Percentiles rank a stretch among this genome's conserved stretches.
These are phyloP conservation scores for Sylvilagus floridanus DNA, from an alignment of 2,797 vertebrate species.

Conservation along the genomic window DNA sequence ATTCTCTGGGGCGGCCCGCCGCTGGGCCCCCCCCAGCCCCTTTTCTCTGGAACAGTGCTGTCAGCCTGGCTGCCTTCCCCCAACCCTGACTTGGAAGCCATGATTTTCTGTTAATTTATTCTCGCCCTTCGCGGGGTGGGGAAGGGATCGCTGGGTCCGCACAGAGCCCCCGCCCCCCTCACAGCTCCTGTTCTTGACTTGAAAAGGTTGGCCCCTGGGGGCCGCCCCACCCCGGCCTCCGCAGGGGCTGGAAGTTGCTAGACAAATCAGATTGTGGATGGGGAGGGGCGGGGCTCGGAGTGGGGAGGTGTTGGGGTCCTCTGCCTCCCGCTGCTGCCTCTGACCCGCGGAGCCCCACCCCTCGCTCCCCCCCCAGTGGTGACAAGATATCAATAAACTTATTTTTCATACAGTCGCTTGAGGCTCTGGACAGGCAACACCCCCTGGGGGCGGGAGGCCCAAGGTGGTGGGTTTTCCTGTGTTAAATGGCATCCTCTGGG, in stretches of 20 bases:
- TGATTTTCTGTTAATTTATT: conserved; percentile 74
- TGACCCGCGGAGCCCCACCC: conserved; percentile 52
- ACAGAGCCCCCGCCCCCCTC: conserved; percentile 1
- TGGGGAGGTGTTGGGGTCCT: conserved; percentile 25
- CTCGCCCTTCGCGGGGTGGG: conserved; percentile 48
- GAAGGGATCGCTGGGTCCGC: conserved; percentile 54
- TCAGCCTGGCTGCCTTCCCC: conserved; percentile 80
- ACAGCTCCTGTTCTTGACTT: conserved; percentile 77
- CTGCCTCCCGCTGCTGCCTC: conserved; percentile 18
- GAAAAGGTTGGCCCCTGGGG: conserved; percentile 54
- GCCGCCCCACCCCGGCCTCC: not conserved
- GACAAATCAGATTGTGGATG: conserved; percentile 66
- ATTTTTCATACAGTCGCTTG: conserved; percentile 80
- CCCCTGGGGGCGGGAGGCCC: not conserved
- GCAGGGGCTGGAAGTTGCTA: conserved; percentile 22
- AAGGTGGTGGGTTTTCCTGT: not conserved
- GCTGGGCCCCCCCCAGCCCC: conserved; percentile 24
- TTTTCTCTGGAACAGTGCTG: conserved; percentile 76
- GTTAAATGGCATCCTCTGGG: not conserved
- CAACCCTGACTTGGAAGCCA: conserved; percentile 78
- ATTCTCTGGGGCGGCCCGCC: conserved; percentile 38
- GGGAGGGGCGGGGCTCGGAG: not conserved
- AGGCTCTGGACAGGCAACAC: not conserved
- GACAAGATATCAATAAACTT: conserved; percentile 82
- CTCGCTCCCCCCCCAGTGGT: conserved; percentile 40